Percentiles rank a stretch among this genome's conserved stretches.
phyloP scores from a whole-genome alignment of 2,888 invertebrate genomes.

The Pachydiplax longipennis region DNA sequence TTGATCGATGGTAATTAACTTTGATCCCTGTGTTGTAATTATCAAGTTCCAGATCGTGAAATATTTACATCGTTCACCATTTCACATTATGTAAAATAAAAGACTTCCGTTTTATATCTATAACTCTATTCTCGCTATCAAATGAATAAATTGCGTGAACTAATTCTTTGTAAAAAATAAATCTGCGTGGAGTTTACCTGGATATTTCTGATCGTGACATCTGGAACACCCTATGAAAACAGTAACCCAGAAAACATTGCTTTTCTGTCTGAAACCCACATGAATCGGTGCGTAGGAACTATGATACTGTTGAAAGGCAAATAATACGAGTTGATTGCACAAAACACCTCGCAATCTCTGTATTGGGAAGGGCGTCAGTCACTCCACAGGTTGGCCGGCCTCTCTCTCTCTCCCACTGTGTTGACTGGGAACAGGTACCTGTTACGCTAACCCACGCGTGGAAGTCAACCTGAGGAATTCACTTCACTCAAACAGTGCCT shows the following conservation, averaged over 20 bases:
- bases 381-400: conserved; percentile 40
- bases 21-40: no score
- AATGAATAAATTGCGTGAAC: no score
- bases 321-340: background rate
- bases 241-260: background rate
- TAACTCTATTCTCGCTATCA: no score
- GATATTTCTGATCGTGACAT: no score
- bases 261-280: background rate
- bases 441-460: conserved; percentile 40
- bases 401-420: background rate
- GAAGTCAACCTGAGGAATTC: conserved; percentile 41
- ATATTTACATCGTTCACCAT: no score
- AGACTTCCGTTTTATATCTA: no score
- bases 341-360: conserved; percentile 2
- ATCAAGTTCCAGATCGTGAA: no score
- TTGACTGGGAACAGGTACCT: conserved; percentile 43
- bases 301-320: background rate
- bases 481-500: conserved; percentile 16
- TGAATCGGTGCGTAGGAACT: background rate
- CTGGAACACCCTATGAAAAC: background rate
- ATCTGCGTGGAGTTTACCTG: no score
- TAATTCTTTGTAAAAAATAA: no score
- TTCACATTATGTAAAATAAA: no score
- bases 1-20: no score
- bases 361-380: conserved; percentile 29